Percentiles rank a stretch among this genome's conserved stretches.
Evolutionary conservation across 2,797 vertebrate genomes (phyloP).

Genomic region (Argentina silus): DNA sequence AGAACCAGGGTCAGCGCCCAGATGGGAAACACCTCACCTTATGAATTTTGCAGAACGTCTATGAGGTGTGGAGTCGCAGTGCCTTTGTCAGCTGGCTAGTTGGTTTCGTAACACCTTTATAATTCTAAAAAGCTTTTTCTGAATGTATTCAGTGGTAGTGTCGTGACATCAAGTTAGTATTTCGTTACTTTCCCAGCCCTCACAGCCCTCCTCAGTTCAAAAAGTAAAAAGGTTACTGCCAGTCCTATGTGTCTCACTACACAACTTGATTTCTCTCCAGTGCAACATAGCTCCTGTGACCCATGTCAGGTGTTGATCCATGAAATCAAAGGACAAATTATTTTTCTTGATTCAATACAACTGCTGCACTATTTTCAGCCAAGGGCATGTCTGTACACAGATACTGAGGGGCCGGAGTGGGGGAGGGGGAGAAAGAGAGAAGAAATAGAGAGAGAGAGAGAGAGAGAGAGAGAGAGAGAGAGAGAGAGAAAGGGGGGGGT

Average conservation of each 20-base stretch:
- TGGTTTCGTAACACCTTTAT: neutral
- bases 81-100: too few species aligned
- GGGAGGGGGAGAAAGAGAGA: constrained; percentile 6
- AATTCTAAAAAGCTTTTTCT: neutral
- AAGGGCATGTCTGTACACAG: too few species aligned
- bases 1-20: neutral
- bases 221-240: too few species aligned
- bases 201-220: too few species aligned
- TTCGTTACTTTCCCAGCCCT: neutral
- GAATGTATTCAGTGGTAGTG: constrained; percentile 40
- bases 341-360: too few species aligned
- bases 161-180: constrained; percentile 10
- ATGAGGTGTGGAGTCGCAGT: too few species aligned
- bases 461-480: neutral
- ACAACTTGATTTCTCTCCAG: constrained; percentile 36
- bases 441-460: neutral
- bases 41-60: neutral
- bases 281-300: constrained; percentile 46
- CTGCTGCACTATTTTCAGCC: too few species aligned
- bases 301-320: constrained; percentile 65
- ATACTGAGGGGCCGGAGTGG: constrained; percentile 15
- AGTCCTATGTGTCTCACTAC: constrained; percentile 41
- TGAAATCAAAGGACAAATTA: constrained; percentile 65
- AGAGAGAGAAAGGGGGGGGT: constrained; percentile 29
- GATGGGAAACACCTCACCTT: constrained; percentile 51